Evolutionary conservation across 2,888 invertebrate species (phyloP).

Genomic region (Holacanthella duospinosa): DNA sequence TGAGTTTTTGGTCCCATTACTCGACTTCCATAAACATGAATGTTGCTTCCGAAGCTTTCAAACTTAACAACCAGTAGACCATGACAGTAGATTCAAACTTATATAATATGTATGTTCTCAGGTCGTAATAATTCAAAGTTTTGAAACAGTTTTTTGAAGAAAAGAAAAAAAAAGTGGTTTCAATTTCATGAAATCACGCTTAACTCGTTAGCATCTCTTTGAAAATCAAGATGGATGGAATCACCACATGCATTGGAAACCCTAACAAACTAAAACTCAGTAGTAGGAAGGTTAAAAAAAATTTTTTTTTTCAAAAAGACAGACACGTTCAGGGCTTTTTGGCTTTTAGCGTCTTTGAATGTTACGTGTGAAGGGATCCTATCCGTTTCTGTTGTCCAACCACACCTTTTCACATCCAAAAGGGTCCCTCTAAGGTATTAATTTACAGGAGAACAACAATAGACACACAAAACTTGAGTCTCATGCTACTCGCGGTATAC

Average conservation of each 20-base stretch:
- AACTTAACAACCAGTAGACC: neutral
- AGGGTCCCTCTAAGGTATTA: neutral
- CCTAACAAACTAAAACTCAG: too few relatives aligned
- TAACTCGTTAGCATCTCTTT: conserved; percentile 36
- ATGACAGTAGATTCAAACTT: neutral
- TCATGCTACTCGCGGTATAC: too few relatives aligned
- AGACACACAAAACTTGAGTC: neutral
- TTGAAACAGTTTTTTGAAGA: neutral
- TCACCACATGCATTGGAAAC: neutral
- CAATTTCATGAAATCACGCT: conserved; percentile 26
- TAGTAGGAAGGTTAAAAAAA: too few relatives aligned
- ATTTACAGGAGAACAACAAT: neutral
- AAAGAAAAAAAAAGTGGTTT: neutral
- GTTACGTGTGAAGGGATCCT: neutral
- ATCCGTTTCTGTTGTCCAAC: neutral
- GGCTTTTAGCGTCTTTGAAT: neutral
- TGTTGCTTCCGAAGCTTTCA: neutral
- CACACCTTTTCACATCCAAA: neutral
- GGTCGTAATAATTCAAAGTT: neutral
- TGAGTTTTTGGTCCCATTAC: neutral
- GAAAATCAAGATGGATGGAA: conserved; percentile 22
- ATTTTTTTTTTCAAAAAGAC: too few relatives aligned
- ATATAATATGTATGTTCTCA: neutral
- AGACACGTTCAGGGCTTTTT: too few relatives aligned
- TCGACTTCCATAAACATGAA: conserved; percentile 1